A percentile compares a stretch with the other conserved stretches of the same genome.
These are phyloP conservation scores for Unio delphinus DNA, from an alignment of 2,888 invertebrate genomes.

Conservation along the genomic window DNA sequence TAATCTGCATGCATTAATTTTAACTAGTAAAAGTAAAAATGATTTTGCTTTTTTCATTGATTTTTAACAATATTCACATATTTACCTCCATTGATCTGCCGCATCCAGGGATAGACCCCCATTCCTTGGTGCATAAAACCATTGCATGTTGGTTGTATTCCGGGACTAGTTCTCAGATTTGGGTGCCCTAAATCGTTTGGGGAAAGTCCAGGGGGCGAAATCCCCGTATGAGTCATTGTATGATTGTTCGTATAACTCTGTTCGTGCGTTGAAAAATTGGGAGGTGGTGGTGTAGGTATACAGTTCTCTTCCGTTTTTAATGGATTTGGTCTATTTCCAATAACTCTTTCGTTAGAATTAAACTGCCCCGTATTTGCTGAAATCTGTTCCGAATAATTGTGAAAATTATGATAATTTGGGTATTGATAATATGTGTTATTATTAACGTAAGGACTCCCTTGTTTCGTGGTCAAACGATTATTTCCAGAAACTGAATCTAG, in stretches of 20 bases:
- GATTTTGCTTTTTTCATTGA: not conserved
- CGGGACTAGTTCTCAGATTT: slow-evolving; percentile 29
- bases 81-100: slow-evolving; percentile 27
- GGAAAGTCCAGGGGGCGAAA: slow-evolving; percentile 16
- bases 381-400: no score
- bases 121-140: slow-evolving; percentile 29
- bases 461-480: slow-evolving; percentile 34
- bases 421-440: slow-evolving; percentile 30
- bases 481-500: slow-evolving; percentile 25
- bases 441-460: slow-evolving; percentile 23
- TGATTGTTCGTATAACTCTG: slow-evolving; percentile 36
- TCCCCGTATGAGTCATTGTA: slow-evolving; percentile 11
- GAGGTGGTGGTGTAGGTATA: slow-evolving; percentile 48
- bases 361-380: slow-evolving; percentile 8
- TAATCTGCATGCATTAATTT: no score
- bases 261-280: slow-evolving; percentile 38
- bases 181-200: slow-evolving; percentile 32
- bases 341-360: slow-evolving; percentile 17
- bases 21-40: not conserved
- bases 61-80: not conserved
- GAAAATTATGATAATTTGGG: slow-evolving; percentile 10
- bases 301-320: slow-evolving; percentile 45
- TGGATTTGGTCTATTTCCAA: slow-evolving; percentile 36
- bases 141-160: slow-evolving; percentile 31
- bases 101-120: slow-evolving; percentile 34